Conservation (phyloP, 2,888 invertebrate genomes). For the Acrobasis consociella region DNA sequence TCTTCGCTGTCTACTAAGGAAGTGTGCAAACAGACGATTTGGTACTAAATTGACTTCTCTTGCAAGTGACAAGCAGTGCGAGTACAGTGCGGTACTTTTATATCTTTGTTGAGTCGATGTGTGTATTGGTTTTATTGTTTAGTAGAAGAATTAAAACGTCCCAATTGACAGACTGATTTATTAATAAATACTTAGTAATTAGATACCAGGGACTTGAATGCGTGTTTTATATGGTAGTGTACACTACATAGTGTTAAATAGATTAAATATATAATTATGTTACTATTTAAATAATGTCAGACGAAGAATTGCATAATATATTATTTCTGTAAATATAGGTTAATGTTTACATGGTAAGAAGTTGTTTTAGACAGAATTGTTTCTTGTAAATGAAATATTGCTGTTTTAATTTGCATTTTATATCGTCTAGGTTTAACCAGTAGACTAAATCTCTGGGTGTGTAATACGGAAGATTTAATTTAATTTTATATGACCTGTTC, state of each 20-base stretch:
- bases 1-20: conserved; percentile 21
- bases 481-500: conserved; percentile 77
- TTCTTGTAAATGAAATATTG: conserved; percentile 79
- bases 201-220: conserved; percentile 78
- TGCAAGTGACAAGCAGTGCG: conserved; percentile 35
- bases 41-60: conserved; percentile 11
- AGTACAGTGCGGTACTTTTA: conserved; percentile 57
- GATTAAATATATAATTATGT: conserved; percentile 76
- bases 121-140: conserved; percentile 76
- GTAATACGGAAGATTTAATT: conserved; percentile 70
- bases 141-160: conserved; percentile 81
- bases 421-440: conserved; percentile 71
- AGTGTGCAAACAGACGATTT: conserved; percentile 23
- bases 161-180: conserved; percentile 83
- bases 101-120: conserved; percentile 66
- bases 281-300: conserved; percentile 77
- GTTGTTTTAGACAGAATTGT: conserved; percentile 78
- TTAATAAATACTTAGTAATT: conserved; percentile 72
- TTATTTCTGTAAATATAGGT: conserved; percentile 79
- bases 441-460: conserved; percentile 64
- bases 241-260: conserved; percentile 77
- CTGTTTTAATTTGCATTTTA: conserved; percentile 83
- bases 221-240: conserved; percentile 82
- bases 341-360: conserved; percentile 62
- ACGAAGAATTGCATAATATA: conserved; percentile 79